Percentiles rank a stretch among this genome's conserved stretches.
Conservation (phyloP, 2,888 invertebrate species). For the Phlogophora meticulosa region DNA sequence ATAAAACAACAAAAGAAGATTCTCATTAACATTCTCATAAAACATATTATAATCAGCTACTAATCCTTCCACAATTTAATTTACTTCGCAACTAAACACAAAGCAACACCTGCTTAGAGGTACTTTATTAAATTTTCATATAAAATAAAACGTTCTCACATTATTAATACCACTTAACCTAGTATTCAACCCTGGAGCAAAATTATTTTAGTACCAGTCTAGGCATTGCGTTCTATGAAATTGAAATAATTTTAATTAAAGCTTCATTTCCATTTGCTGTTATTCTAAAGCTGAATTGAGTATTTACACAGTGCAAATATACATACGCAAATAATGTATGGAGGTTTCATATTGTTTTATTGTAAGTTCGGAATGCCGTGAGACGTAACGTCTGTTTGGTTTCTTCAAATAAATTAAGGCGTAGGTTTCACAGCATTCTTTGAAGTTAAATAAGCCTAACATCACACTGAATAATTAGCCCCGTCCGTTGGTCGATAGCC, state of each 20-base stretch:
- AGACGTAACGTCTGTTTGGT: slow-evolving; percentile 15
- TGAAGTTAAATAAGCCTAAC: neutral
- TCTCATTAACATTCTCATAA: neutral
- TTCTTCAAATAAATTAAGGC: neutral
- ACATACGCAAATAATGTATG: slow-evolving; percentile 37
- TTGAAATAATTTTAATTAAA: slow-evolving; percentile 62
- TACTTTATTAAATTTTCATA: slow-evolving; percentile 28
- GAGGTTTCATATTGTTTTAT: slow-evolving; percentile 38
- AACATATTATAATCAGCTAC: neutral
- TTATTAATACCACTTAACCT: slow-evolving; percentile 32
- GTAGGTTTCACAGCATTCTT: slow-evolving; percentile 6
- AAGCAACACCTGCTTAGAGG: slow-evolving; percentile 25
- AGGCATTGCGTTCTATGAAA: slow-evolving; percentile 25
- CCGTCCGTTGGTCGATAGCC: too few relatives aligned
- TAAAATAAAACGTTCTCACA: slow-evolving; percentile 34
- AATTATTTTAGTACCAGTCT: slow-evolving; percentile 53
- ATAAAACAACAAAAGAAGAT: neutral
- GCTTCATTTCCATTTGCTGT: slow-evolving; percentile 42
- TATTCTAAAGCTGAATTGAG: slow-evolving; percentile 39
- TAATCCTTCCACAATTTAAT: slow-evolving; percentile 18
- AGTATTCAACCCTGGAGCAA: slow-evolving; percentile 27
- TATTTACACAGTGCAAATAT: slow-evolving; percentile 43
- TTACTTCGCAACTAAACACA: slow-evolving; percentile 5
- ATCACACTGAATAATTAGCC: too few relatives aligned
- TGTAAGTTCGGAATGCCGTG: slow-evolving; percentile 18